Percentiles rank a stretch among this genome's conserved stretches.
Conservation (phyloP, 1,140 invertebrate genomes). For the Ephestia elutella region DNA sequence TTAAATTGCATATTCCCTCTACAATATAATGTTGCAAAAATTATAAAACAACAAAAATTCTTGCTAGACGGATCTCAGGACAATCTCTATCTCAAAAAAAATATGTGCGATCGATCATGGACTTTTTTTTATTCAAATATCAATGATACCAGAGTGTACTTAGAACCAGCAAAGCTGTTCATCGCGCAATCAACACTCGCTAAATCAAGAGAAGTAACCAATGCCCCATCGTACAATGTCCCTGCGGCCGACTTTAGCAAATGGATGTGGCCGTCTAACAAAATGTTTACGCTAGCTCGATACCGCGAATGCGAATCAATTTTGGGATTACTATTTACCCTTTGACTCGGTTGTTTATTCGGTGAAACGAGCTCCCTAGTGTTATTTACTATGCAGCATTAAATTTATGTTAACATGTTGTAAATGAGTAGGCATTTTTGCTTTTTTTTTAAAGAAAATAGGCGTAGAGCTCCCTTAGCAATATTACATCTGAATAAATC, state of each 20-base stretch:
- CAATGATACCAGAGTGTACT: neutral
- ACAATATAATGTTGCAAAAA: no score
- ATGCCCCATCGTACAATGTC: neutral
- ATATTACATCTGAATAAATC: no score
- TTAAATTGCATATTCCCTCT: no score
- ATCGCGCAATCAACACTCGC: neutral
- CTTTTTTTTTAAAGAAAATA: no score
- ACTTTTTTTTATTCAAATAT: no score
- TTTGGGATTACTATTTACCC: neutral
- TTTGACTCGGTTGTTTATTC: neutral
- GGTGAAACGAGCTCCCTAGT: neutral
- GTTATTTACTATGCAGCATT: neutral
- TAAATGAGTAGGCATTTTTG: no score
- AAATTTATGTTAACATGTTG: neutral
- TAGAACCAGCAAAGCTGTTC: neutral
- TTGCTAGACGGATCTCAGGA: no score
- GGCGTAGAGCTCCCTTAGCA: no score
- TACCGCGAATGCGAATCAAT: constrained; percentile 3
- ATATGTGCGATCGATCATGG: no score
- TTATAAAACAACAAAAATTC: no score
- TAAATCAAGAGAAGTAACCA: neutral
- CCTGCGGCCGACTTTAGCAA: neutral
- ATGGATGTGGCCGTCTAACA: neutral
- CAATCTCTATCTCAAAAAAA: no score
- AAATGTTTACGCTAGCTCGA: neutral